These are phyloP conservation scores for Hyperoplus immaculatus DNA, from an alignment of 2,797 vertebrate species.

Conservation along the genomic window DNA sequence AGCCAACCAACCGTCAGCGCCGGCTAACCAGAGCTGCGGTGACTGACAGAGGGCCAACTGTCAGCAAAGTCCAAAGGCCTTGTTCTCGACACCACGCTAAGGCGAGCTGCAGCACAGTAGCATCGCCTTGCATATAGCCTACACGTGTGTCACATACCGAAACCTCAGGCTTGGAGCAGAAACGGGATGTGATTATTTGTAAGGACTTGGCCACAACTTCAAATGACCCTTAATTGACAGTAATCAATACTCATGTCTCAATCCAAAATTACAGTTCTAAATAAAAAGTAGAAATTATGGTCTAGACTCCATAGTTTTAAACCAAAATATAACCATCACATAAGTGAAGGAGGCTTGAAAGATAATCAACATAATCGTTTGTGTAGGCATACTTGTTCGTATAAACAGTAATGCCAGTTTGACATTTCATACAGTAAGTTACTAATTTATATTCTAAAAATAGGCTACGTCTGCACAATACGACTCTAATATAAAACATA, in stretches of 20 bases:
- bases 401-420: too few species aligned
- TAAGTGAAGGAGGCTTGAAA: too few species aligned
- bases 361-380: too few species aligned
- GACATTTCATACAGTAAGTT: too few species aligned
- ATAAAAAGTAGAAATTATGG: not conserved
- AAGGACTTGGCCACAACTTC: not conserved
- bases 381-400: too few species aligned
- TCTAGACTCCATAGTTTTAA: not conserved
- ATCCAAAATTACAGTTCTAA: not conserved
- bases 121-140: not conserved
- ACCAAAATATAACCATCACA: too few species aligned
- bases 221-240: not conserved
- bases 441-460: too few species aligned
- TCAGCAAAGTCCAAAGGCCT: constrained; percentile 62
- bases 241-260: not conserved
- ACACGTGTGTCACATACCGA: constrained; percentile 7
- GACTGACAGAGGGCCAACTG: constrained; percentile 71
- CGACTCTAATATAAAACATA: too few species aligned
- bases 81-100: constrained; percentile 33
- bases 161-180: not conserved
- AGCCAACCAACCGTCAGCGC: constrained; percentile 61
- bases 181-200: not conserved
- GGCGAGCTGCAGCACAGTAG: constrained; percentile 25
- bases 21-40: constrained; percentile 56
- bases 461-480: too few species aligned